These are phyloP conservation scores for Otolemur garnettii DNA, from an alignment of 2,113 vertebrate species.

Conservation along the genomic window DNA sequence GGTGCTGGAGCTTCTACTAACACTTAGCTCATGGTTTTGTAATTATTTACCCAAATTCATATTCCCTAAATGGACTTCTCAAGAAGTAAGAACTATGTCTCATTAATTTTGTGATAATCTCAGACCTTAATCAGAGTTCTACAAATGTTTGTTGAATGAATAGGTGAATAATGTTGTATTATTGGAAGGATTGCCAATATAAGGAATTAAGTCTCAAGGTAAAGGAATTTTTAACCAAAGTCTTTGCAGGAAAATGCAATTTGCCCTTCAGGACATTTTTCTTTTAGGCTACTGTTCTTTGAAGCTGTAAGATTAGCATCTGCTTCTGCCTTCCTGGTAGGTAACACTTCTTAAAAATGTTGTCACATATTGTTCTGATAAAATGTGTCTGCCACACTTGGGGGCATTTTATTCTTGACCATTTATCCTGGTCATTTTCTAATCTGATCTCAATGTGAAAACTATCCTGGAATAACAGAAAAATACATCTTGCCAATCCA, in stretches of 20 bases:
- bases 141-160: background rate
- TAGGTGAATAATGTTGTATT: background rate
- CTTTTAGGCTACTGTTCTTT: background rate
- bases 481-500: slow-evolving; percentile 72
- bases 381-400: slow-evolving; percentile 19
- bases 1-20: background rate
- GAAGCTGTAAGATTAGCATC: slow-evolving; percentile 30
- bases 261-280: background rate
- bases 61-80: slow-evolving; percentile 1
- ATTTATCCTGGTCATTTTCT: slow-evolving; percentile 47
- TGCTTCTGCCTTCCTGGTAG: background rate
- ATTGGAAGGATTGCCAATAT: background rate
- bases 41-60: slow-evolving; percentile 15
- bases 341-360: slow-evolving; percentile 47
- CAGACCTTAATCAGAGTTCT: background rate
- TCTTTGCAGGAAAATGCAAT: background rate
- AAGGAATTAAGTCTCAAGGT: background rate
- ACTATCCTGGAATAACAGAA: slow-evolving; percentile 55
- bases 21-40: background rate
- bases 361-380: background rate
- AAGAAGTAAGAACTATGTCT: background rate
- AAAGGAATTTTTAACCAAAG: background rate
- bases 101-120: background rate
- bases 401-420: slow-evolving; percentile 57
- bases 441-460: slow-evolving; percentile 65